These are phyloP conservation scores for Saccostrea cuccullata DNA, from an alignment of 1,140 invertebrate species.

Conservation along the genomic window DNA sequence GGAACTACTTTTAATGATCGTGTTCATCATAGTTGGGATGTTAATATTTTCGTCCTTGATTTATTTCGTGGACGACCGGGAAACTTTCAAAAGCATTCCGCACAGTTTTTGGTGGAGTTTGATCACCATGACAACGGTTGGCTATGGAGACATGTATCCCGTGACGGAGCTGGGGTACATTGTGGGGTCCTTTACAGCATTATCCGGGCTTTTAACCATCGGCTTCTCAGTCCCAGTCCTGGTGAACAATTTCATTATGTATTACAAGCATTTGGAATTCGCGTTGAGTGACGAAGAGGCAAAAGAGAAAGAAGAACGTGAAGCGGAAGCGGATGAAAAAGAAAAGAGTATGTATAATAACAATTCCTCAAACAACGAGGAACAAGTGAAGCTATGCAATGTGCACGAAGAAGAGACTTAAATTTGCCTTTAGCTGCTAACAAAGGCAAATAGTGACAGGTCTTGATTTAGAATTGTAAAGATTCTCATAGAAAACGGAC, in stretches of 20 bases:
- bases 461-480: too few species aligned
- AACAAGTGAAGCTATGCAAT: background rate
- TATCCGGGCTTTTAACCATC: conserved; percentile 99
- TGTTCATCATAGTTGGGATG: conserved; percentile 98
- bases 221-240: conserved; percentile 93
- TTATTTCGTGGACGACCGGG: conserved; percentile 67
- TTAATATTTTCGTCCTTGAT: conserved; percentile 98
- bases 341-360: background rate
- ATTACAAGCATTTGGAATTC: conserved; percentile 84
- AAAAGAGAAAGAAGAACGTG: background rate
- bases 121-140: conserved; percentile 97
- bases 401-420: background rate
- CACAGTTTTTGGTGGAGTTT: conserved; percentile 97
- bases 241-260: conserved; percentile 84
- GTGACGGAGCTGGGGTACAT: conserved; percentile 72
- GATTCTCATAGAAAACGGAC: too few species aligned
- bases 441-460: too few species aligned
- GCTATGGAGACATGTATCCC: conserved; percentile 94
- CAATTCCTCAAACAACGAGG: background rate
- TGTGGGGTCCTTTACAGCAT: conserved; percentile 85
- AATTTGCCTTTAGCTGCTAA: background rate
- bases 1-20: conserved; percentile 97
- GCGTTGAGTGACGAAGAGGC: background rate
- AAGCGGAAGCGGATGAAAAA: background rate
- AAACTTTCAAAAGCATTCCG: conserved; percentile 86